Base-by-base conservation (phyloP, 1,140 invertebrate genomes). In the Solenopsis fugax region DNA sequence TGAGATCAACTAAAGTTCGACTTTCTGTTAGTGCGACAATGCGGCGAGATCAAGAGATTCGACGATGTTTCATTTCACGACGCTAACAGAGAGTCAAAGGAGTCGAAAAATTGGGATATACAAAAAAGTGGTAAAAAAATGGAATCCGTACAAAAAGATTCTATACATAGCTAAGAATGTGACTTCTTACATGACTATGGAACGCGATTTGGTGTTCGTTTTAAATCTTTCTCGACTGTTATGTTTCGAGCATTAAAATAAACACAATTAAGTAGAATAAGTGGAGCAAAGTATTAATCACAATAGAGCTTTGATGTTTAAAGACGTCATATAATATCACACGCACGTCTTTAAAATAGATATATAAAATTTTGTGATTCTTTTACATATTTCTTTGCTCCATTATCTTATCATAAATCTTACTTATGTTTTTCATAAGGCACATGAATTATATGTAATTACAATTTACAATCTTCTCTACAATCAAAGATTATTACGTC, bases 351-450 rank as follows among this genome's bases (percentile, higher is more conserved):
- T 77, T 37, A 85, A 85, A 41, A 12, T 87, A 82, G 21, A 29
- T 76, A 60, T 72, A 41, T 37, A 54, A 41, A 77, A 62, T 41
- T 41, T 58, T 60, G 37, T 77, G n/a, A 41, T 1, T 24, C 45
- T 29, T 62, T 13, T 21, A 56, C n/a, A 56, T 29, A 24, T 56
- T 13, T 52, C 50, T 73, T 52, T 56, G 29, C 50, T 29, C 48
- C 71, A 54, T 72, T 21, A 52, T 29, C 4, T 18, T 29, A 5
- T 9, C 4, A 48, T 41, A 41, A 6, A 41, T 34, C 29, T 56
- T 67, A 58, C 48, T 67, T 54, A 72, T 69, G 10, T 34, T n/a
- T 85, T 50, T 24, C 9, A 81, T 86, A 89, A 89, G 88, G 88
- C 88, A 89, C 88, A 73, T 86, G 24, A 78, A 34, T 78, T 78